phyloP scores from a whole-genome alignment of 2,888 invertebrate species.

The Biston stratarius region DNA sequence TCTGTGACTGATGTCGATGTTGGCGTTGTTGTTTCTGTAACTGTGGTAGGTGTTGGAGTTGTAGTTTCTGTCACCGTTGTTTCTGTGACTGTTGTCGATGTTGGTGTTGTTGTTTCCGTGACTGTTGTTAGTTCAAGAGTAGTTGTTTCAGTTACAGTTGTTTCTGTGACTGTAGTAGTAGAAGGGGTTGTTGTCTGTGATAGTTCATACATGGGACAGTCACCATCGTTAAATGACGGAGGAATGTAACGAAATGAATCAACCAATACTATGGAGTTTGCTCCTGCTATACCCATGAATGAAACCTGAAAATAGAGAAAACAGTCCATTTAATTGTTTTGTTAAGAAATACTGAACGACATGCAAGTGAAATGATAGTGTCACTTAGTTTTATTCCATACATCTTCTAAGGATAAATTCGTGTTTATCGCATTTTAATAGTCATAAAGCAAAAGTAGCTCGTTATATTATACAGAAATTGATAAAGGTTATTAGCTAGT shows the following conservation, averaged over 20 bases:
- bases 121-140: neutral
- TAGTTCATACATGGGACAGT: slow-evolving; percentile 57
- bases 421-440: too few relatives aligned
- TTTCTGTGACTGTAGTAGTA: slow-evolving; percentile 16
- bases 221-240: slow-evolving; percentile 46
- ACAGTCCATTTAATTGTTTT: neutral
- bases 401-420: too few relatives aligned
- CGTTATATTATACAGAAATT: too few relatives aligned
- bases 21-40: neutral
- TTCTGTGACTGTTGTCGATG: slow-evolving; percentile 1
- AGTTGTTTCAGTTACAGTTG: slow-evolving; percentile 6
- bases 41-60: neutral
- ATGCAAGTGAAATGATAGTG: neutral
- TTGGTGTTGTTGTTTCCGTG: slow-evolving; percentile 2
- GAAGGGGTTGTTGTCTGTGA: slow-evolving; percentile 4
- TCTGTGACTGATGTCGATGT: neutral
- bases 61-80: slow-evolving; percentile 2
- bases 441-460: too few relatives aligned
- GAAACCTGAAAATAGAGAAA: slow-evolving; percentile 57
- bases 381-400: neutral
- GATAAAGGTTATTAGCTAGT: too few relatives aligned
- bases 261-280: slow-evolving; percentile 53
- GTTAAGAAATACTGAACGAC: neutral
- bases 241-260: slow-evolving; percentile 68
- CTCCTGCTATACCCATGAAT: slow-evolving; percentile 54